Conservation (phyloP, 1,140 invertebrate genomes). For the Zaprionus ornatus region DNA sequence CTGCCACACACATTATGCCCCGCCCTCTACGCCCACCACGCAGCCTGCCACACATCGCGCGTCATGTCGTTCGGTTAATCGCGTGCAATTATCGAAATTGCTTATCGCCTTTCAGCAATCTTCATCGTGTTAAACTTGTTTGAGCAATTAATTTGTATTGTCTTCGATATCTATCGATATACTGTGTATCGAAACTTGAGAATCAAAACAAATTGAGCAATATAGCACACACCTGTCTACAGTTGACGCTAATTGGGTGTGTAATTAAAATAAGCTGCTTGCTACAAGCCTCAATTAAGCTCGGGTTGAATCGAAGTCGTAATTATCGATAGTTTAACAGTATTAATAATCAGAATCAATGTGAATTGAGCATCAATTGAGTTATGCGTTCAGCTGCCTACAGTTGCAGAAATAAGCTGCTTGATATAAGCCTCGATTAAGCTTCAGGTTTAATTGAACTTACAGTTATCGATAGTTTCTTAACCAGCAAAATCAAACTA, state of each 20-base stretch:
- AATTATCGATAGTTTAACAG: background rate
- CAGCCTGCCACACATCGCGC: background rate
- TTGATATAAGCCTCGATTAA: background rate
- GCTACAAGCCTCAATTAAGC: background rate
- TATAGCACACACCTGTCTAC: background rate
- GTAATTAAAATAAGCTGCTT: background rate
- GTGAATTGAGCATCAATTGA: too few species aligned
- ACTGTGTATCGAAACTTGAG: background rate
- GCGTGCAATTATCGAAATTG: conserved; percentile 45
- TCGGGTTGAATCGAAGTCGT: background rate
- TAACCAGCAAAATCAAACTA: too few species aligned
- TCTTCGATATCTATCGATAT: background rate
- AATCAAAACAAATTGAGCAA: background rate
- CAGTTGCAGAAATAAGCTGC: background rate
- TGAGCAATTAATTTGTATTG: background rate
- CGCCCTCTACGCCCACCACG: background rate
- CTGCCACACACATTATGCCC: background rate
- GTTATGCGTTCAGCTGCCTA: too few species aligned
- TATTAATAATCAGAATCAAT: too few species aligned
- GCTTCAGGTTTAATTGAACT: background rate
- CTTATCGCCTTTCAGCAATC: conserved; percentile 35
- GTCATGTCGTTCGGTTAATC: conserved; percentile 22
- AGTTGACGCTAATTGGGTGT: background rate
- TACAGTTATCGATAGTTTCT: background rate
- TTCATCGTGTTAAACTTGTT: conserved; percentile 20